Evolutionary conservation across 2,797 vertebrate genomes (phyloP).

Genomic region (Carcharodon carcharias): DNA sequence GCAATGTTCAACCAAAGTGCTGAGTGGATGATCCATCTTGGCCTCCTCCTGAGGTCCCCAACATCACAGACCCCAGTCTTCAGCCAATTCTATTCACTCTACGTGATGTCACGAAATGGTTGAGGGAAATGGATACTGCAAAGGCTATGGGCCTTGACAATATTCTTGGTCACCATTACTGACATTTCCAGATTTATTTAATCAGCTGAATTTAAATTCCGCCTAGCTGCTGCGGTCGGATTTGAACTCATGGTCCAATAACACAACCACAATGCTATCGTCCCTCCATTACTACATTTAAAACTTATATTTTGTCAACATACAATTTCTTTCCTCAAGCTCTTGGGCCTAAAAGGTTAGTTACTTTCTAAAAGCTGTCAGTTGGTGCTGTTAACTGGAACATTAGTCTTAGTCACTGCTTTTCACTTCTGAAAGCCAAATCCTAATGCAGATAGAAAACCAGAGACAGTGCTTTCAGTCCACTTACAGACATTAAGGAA

Average conservation of each 20-base stretch:
- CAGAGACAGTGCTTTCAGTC: background rate
- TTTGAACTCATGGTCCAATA: background rate
- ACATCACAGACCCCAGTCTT: too few species aligned
- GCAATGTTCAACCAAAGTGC: too few species aligned
- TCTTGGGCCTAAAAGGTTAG: background rate
- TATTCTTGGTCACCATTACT: background rate
- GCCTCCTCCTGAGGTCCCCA: too few species aligned
- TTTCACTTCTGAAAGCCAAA: constrained; percentile 4
- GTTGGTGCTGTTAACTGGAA: background rate
- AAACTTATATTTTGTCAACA: background rate
- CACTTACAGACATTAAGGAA: background rate
- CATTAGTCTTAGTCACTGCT: background rate
- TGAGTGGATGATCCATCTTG: too few species aligned
- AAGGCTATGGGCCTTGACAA: too few species aligned
- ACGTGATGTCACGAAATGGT: too few species aligned
- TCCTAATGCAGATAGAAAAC: background rate
- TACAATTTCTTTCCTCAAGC: background rate
- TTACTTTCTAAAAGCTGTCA: background rate
- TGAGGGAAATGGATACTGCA: too few species aligned
- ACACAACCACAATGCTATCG: background rate
- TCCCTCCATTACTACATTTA: background rate
- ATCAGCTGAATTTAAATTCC: background rate
- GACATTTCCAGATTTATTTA: background rate
- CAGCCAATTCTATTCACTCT: too few species aligned
- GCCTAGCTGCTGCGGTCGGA: too few species aligned